Evolutionary conservation across 2,113 vertebrate species (phyloP).

Genomic region (Brachypodius melanocephalos): DNA sequence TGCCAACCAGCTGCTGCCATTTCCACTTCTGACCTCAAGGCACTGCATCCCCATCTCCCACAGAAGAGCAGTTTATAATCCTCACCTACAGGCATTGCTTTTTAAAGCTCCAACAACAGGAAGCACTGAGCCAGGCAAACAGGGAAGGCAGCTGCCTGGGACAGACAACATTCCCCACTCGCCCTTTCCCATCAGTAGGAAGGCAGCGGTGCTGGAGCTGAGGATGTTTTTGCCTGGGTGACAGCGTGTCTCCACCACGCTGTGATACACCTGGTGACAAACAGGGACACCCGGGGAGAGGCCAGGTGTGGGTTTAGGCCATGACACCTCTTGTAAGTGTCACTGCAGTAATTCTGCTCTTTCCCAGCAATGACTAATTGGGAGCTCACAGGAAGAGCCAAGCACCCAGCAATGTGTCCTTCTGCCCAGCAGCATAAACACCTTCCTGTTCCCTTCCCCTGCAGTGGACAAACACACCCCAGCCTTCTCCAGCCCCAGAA

Average conservation of each 20-base stretch:
- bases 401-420: background rate
- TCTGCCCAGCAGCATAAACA: background rate
- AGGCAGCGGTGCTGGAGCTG: background rate
- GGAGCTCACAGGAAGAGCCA: background rate
- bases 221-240: background rate
- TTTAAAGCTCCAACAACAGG: background rate
- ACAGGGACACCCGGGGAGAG: background rate
- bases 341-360: background rate
- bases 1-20: background rate
- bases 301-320: background rate
- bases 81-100: background rate
- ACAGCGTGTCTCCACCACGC: accelerated
- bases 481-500: background rate
- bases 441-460: no score
- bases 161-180: background rate
- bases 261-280: background rate
- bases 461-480: background rate
- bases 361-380: background rate
- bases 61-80: background rate
- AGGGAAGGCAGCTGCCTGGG: accelerated
- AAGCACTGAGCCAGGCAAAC: background rate
- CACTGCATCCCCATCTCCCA: background rate
- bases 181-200: accelerated
- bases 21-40: background rate
- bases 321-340: background rate